Base-by-base conservation (phyloP, 2,113 vertebrate genomes). In the Thermophis baileyi region DNA sequence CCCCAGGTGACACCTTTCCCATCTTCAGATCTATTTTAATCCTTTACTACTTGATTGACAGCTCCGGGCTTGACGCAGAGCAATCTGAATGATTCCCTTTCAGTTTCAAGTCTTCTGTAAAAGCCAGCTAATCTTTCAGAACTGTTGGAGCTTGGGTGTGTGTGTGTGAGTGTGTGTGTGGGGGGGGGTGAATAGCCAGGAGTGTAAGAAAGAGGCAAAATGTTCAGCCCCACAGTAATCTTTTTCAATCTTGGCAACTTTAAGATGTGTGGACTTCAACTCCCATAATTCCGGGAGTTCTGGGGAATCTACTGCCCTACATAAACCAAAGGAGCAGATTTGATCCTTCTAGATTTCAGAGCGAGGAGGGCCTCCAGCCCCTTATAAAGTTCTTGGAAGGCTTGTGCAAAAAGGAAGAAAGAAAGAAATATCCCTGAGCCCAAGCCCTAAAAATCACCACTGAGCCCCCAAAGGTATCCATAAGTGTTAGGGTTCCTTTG, bases 21-120 rank as follows among this genome's bases (percentile, higher is more conserved):
- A 97, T 94, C 95, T 94, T 49, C 94, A 93, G 96, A 96, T 96
- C 95, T 95, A 49, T 96, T 96, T 96, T 97, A 89, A 97, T 97
- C 96, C 95, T 90, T 10, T 54, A 0, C 69, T 18, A 54, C 94
- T 85, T 0, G 96, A 95, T 92, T 50, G 95, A 1, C 93, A 93
- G 95, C 90, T 91, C 85, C 94, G 86, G 87, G 0, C 63, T 1
- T 96, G 96, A 96, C 89, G 95, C 94, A 96, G 96, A 95, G 81
- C 94, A 92, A 95, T 97, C 93, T 96, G 95, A 96, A 97, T 96
- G 90, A 96, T 94, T 96, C 96, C 96, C 93, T 95, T 97, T 95
- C 94, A 16, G 89, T 95, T 93, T 95, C 63, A 14, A 95, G 93
- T 44, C 3, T 95, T 96, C 96, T 96, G 94, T 95, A 95, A 97